A percentile compares a stretch with the other conserved stretches of the same genome.
Conservation (phyloP, 2,888 invertebrate genomes). For the Byasa hedistus region DNA sequence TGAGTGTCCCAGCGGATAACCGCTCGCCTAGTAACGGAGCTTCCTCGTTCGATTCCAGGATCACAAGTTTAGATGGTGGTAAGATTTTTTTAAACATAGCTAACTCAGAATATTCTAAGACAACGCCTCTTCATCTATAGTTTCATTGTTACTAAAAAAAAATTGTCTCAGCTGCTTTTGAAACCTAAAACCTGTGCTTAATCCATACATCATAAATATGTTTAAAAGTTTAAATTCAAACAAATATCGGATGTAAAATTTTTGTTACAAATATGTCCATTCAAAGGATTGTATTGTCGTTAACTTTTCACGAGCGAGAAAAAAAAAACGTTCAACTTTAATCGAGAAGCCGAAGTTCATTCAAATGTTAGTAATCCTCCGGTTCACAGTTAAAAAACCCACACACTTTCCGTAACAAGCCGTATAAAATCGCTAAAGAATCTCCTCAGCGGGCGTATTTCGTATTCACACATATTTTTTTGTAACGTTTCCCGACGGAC, state of each 20-base stretch:
- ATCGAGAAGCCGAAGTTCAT: constrained; percentile 9
- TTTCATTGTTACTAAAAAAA: too few relatives aligned
- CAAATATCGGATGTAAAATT: background rate
- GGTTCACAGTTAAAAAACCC: constrained; percentile 15
- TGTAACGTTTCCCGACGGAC: constrained; percentile 23
- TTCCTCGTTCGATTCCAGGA: too few relatives aligned
- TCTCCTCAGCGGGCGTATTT: constrained; percentile 21
- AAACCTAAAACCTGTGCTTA: too few relatives aligned
- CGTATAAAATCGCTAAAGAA: constrained; percentile 30
- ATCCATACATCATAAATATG: too few relatives aligned
- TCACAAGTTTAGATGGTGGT: too few relatives aligned
- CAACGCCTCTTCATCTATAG: too few relatives aligned
- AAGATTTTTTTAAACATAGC: too few relatives aligned
- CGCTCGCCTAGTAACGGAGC: too few relatives aligned
- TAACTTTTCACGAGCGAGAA: constrained; percentile 10
- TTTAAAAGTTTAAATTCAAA: background rate
- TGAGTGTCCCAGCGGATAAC: too few relatives aligned
- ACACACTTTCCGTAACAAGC: constrained; percentile 28
- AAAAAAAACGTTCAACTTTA: background rate
- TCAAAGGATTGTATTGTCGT: background rate
- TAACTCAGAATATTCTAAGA: too few relatives aligned
- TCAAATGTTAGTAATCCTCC: constrained; percentile 17
- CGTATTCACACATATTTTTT: constrained; percentile 27
- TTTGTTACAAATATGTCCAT: background rate
- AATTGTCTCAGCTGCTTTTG: too few relatives aligned